Percentiles rank a stretch among this genome's conserved stretches.
Conservation (phyloP, 2,113 vertebrate genomes). For the Misgurnus mizolepis region DNA sequence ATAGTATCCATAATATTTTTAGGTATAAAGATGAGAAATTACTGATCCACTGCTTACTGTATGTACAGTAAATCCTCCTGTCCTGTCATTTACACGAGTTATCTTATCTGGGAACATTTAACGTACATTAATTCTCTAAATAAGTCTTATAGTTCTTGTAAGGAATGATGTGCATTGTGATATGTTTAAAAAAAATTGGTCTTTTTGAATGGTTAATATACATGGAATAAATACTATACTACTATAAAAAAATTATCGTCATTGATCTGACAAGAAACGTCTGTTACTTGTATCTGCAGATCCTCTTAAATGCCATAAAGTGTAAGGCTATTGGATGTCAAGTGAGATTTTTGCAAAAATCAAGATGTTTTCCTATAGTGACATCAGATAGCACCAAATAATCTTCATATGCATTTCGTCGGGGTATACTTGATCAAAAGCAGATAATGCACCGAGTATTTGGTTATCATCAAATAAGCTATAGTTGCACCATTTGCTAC, state of each 20-base stretch:
- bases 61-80: conserved; percentile 20
- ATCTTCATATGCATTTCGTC: conserved; percentile 17
- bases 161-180: too few relatives aligned
- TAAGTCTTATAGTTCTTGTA: too few relatives aligned
- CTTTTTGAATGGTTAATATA: too few relatives aligned
- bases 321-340: conserved; percentile 49
- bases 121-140: too few relatives aligned
- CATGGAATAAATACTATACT: neutral
- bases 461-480: conserved; percentile 46
- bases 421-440: conserved; percentile 14
- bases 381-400: conserved; percentile 51
- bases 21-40: conserved; percentile 48
- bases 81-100: too few relatives aligned
- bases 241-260: neutral
- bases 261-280: neutral
- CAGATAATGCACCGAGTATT: conserved; percentile 45
- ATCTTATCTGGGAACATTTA: too few relatives aligned
- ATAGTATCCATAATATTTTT: conserved; percentile 27
- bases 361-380: conserved; percentile 41
- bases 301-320: conserved; percentile 33
- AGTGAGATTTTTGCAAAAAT: conserved; percentile 28
- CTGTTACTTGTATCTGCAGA: conserved; percentile 35
- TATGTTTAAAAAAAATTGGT: too few relatives aligned
- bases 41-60: conserved; percentile 58
- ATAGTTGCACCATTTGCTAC: conserved; percentile 56